Base-by-base conservation (phyloP, 2,797 vertebrate genomes). In the Etheostoma perlongum region DNA sequence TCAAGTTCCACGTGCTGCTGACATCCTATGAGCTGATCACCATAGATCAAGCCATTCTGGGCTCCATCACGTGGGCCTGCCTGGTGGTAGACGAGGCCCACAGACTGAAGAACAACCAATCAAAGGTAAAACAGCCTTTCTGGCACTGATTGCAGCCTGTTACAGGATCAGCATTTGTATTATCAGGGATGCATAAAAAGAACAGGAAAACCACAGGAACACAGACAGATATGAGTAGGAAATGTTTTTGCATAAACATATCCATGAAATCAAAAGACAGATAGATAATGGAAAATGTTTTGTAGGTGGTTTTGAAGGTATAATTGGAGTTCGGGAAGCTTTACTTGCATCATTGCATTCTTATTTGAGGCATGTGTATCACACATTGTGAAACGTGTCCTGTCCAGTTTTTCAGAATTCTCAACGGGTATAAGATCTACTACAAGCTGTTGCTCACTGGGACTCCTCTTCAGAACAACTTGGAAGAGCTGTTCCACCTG, bases 351-450 rank as follows among this genome's bases (percentile, higher is more conserved):
- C 23, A 21, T 3, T 67, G 36, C 13, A n/a, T 16, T 59, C 1
- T 67, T 65, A 65, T 27, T 16, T 36, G 7, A 52, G 25, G 12
- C 4, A 14, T 30, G 6, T 18, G 53, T 55, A 25, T 68, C 9
- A 11, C 16, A 47, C 55, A 12, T 60, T 6, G 13, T 33, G 33
- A 10, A 23, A 69, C 54, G 40, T 72, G 53, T 81, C 55, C 3
- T 54, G 47, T 79, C 47, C 90, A 99, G 98, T 99, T 99, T 93
- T 99, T 99, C 54, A 96, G 98, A 88, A 98, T 99, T 65, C 91
- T 99, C 67, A 99, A 99, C 42, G 97, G 97, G 90, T 99, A 99
- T 91, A 99, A 98, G 95, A 99, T 99, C 5, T 98, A 99, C 90
- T 99, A 99, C 90, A 99, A 99, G 93, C 95, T 99, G 92, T 96